Percentiles rank a stretch among this genome's conserved stretches.
These are phyloP conservation scores for Bibio marci DNA, from an alignment of 2,888 invertebrate species.

Conservation along the genomic window DNA sequence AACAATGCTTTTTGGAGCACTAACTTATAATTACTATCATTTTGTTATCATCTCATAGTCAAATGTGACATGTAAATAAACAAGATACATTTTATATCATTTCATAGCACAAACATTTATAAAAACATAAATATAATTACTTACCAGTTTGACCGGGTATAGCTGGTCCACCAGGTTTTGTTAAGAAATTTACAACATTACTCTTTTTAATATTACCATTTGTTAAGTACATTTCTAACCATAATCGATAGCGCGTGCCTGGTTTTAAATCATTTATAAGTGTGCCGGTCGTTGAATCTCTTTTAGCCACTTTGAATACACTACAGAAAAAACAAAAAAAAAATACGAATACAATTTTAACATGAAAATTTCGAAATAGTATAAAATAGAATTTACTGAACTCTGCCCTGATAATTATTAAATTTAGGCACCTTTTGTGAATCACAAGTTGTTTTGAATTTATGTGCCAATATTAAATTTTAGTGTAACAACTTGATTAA, in stretches of 20 bases:
- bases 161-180: conserved; percentile 49
- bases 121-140: conserved; percentile 4
- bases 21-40: too few species aligned
- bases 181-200: conserved; percentile 74
- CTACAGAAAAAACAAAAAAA: conserved; percentile 24
- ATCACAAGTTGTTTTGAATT: too few species aligned
- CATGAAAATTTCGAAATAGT: too few species aligned
- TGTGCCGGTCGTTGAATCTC: conserved; percentile 49
- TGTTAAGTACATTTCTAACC: conserved; percentile 78
- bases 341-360: too few species aligned
- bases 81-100: conserved; percentile 4
- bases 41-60: too few species aligned
- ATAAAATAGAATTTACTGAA: too few species aligned
- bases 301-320: conserved; percentile 56
- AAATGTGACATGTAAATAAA: too few species aligned
- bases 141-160: conserved; percentile 29
- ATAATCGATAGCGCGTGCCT: conserved; percentile 65
- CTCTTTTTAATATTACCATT: conserved; percentile 82
- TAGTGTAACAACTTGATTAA: too few species aligned
- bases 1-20: too few species aligned
- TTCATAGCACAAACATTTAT: background rate
- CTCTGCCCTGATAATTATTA: too few species aligned
- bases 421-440: too few species aligned
- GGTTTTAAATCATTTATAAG: conserved; percentile 53
- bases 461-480: too few species aligned